Base-by-base conservation (phyloP, 2,888 invertebrate species). In the Uloborus plumipes region DNA sequence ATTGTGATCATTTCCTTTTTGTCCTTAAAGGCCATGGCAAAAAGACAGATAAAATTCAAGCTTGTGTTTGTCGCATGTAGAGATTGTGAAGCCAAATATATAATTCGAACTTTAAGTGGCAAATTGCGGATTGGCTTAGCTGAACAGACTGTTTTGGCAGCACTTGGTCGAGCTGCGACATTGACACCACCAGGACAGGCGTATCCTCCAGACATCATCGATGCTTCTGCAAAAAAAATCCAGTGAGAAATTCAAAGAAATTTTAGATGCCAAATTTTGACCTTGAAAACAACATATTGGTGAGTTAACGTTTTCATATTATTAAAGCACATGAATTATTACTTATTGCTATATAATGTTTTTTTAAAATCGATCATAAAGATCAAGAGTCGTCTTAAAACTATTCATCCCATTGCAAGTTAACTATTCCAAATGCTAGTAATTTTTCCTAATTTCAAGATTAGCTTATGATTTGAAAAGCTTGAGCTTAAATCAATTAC, bases 101-200 rank as follows among this genome's bases (percentile, higher is more conserved):
- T 99, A 18, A 95, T 98, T 72, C 91, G 98, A 86, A 97, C 96
- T 0, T 89, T 98, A 22, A 93, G 95, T 83, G 99, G 99, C 47
- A 99, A 99, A 90, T 91, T 99, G 76, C 92, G 99, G 65, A 97
- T 99, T 86, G 99, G 99, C 0, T 91, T 99, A 78, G 99, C 99
- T 0, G 99, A 99, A 88, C 98, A 98, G 89, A 98, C 98, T 0
- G 93, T 98, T 51, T 90, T 99, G 65, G 92, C 95, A 89, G 98
- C 99, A 14, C 89, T 99, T 65, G 96, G 97, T 0, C 92, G 94
- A 87, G 98, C 98, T 2, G 92, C 93, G 85, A 92, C 94, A n/a
- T 90, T 91, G 85, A 94, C 95, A 0, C 95, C 96, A 55, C 94
- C 95, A 0, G 90, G 90, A 70, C 93, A 94, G 87, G 90, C 90